Percentiles rank a stretch among this genome's conserved stretches.
Conservation (phyloP, 2,888 invertebrate genomes). For the Drosophila neutralis region DNA sequence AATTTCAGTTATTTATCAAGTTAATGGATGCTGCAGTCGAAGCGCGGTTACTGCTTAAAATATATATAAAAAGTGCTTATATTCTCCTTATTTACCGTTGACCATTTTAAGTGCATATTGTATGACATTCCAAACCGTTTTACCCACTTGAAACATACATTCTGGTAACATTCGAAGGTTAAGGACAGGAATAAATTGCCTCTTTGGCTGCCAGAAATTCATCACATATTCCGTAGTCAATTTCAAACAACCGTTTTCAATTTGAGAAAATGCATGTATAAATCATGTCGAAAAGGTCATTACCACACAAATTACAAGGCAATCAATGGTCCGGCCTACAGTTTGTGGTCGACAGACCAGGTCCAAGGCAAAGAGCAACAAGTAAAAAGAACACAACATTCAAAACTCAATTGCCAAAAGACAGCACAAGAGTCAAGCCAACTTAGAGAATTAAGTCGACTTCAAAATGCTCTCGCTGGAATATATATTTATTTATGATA, state of each 20-base stretch:
- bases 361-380: constrained; percentile 46
- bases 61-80: neutral
- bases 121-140: neutral
- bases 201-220: constrained; percentile 2
- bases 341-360: constrained; percentile 42
- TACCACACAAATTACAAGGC: constrained; percentile 44
- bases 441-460: neutral
- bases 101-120: neutral
- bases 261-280: constrained; percentile 29
- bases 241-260: constrained; percentile 25
- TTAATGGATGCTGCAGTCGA: constrained; percentile 28
- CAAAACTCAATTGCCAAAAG: neutral
- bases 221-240: constrained; percentile 6
- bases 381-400: constrained; percentile 30
- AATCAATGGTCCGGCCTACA: constrained; percentile 39
- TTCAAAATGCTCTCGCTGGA: constrained; percentile 15
- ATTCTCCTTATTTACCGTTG: neutral
- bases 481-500: neutral
- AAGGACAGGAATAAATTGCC: constrained; percentile 5
- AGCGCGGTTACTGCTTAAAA: neutral
- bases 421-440: neutral
- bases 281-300: constrained; percentile 40
- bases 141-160: neutral
- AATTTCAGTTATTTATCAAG: constrained; percentile 30
- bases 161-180: no score